Conservation (phyloP, 2,113 vertebrate genomes). For the Indicator indicator region DNA sequence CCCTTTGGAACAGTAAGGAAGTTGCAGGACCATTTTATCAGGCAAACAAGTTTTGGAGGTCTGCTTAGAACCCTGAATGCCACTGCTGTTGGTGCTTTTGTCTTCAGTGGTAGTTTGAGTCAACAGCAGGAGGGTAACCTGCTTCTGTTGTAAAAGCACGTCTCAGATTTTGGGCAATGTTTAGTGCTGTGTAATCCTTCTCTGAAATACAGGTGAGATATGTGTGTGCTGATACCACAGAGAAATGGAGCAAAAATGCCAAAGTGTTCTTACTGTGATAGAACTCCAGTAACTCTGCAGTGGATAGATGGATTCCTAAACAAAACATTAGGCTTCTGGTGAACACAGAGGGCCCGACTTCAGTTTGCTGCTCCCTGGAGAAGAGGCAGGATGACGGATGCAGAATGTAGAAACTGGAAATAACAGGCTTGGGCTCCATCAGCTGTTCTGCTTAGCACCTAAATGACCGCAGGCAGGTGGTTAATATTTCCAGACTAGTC, state of each 20-base stretch:
- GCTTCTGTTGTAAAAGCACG: neutral
- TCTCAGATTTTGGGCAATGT: neutral
- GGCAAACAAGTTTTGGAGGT: neutral
- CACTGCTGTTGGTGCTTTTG: neutral
- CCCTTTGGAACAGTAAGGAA: neutral
- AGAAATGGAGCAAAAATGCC: neutral
- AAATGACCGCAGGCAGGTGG: neutral
- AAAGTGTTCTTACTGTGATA: neutral
- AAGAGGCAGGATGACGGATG: neutral
- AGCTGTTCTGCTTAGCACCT: neutral
- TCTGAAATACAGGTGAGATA: neutral
- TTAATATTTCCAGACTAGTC: neutral
- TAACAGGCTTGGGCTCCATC: neutral
- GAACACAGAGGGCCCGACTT: neutral
- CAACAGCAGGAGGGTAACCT: neutral
- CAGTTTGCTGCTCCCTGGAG: neutral
- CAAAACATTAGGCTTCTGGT: neutral
- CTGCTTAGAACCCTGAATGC: neutral
- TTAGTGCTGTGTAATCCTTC: neutral
- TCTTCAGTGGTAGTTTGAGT: neutral
- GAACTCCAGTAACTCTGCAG: neutral
- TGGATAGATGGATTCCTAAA: neutral
- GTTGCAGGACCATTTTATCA: neutral
- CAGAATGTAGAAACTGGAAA: neutral
- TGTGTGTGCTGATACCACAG: neutral